A percentile compares a stretch with the other conserved stretches of the same genome.
phyloP scores from a whole-genome alignment of 2,888 invertebrate genomes.

The Asteroscopus sphinx region DNA sequence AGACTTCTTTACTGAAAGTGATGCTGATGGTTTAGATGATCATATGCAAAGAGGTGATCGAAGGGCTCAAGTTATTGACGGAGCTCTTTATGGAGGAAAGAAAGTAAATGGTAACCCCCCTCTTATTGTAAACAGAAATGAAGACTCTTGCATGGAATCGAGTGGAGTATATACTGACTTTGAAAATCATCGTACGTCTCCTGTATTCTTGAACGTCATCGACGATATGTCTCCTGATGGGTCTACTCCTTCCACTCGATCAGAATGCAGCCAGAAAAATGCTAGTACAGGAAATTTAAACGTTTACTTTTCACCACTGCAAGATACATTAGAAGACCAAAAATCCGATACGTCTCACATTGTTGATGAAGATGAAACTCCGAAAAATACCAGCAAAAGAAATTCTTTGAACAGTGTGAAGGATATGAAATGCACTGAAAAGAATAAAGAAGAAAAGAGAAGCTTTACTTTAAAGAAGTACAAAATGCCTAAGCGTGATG shows the following conservation, averaged over 20 bases:
- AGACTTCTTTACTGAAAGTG: slow-evolving; percentile 97
- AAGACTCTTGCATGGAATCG: slow-evolving; percentile 96
- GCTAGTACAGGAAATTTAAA: slow-evolving; percentile 74
- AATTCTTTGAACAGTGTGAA: slow-evolving; percentile 84
- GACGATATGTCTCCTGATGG: slow-evolving; percentile 93
- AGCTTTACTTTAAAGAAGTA: slow-evolving; percentile 91
- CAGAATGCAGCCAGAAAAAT: slow-evolving; percentile 87
- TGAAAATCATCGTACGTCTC: slow-evolving; percentile 91
- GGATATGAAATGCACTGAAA: slow-evolving; percentile 76
- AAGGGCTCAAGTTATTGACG: slow-evolving; percentile 96
- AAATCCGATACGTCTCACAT: slow-evolving; percentile 67
- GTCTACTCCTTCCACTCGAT: slow-evolving; percentile 88
- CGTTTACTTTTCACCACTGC: slow-evolving; percentile 72
- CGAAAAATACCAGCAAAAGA: slow-evolving; percentile 82
- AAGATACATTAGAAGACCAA: slow-evolving; percentile 70
- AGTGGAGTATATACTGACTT: slow-evolving; percentile 97
- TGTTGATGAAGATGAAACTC: slow-evolving; percentile 75
- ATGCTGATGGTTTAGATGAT: slow-evolving; percentile 95
- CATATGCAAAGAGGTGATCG: slow-evolving; percentile 92
- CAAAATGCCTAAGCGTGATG: slow-evolving; percentile 94
- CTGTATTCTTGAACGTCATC: slow-evolving; percentile 89
- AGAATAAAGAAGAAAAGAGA: slow-evolving; percentile 88
- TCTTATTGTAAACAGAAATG: slow-evolving; percentile 89
- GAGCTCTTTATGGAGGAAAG: slow-evolving; percentile 95
- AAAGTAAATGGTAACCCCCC: slow-evolving; percentile 89